Base-by-base conservation (phyloP, 2,113 vertebrate species). In the Nycticorax nycticorax region DNA sequence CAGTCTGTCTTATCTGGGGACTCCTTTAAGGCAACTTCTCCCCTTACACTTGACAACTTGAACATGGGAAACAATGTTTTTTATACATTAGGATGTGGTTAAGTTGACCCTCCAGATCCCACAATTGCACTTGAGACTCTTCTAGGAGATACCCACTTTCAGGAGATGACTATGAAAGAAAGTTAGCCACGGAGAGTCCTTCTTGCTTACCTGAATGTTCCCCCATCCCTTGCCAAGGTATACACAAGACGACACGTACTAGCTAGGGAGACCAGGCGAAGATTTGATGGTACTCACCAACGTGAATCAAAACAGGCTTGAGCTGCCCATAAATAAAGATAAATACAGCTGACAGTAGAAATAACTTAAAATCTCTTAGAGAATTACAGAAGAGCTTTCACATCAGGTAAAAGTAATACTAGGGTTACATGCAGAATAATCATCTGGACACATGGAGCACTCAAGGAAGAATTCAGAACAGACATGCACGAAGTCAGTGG, bases 211-310 rank as follows among this genome's bases (percentile, higher is more conserved):
- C 67, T 82, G 60, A 84, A 63, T 45, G 30, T 48, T 64, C 12
- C 48, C 64, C 22, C 41, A n/a, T 37, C 41, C 39, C 53, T 89
- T 4, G 1, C 60, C 86, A 91, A 84, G 43, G 11, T 8, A 37
- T 6, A 32, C 9, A 53, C 24, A 56, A 62, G n/a, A n/a, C 1
- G 8, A 41, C 26, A 63, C 1, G 0, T 37, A 33, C 41, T 56
- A 72, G 8, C 26, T 67, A 57, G 37, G 55, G 41, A 84, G 59
- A 88, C 10, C 53, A 10, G 17, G 52, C 2, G 8, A 91, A 81
- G 43, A 67, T 56, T 68, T 60, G 72, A 64, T 74, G 41, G 43
- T 35, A 24, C 50, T 73, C 64, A 88, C 37, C 72, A 77, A 37
- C 0, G 0, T 14, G 30, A 86, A 75, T 43, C n/a, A 59, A 63